Evolutionary conservation across 2,797 vertebrate genomes (phyloP).

Genomic region (Pseudomugil gertrudae): DNA sequence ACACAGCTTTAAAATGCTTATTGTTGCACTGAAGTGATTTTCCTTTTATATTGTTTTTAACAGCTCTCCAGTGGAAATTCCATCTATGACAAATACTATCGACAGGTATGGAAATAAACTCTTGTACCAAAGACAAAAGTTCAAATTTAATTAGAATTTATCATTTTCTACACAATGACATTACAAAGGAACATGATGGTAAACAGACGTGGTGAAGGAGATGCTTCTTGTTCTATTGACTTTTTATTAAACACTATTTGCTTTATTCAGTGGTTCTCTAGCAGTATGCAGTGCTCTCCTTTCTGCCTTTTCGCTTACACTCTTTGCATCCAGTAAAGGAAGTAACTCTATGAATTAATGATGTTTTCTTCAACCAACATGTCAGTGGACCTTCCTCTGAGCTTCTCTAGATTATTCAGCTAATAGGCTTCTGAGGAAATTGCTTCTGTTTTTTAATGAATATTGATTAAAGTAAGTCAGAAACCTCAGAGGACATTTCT

Average conservation of each 20-base stretch:
- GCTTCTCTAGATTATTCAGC: constrained; percentile 36
- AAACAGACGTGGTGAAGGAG: too few relatives aligned
- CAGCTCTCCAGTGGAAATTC: constrained; percentile 95
- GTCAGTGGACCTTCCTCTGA: constrained; percentile 48
- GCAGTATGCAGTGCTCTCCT: constrained; percentile 32
- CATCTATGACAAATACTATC: constrained; percentile 94
- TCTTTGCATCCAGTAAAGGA: constrained; percentile 54
- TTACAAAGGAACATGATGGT: not conserved
- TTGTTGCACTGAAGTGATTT: not conserved
- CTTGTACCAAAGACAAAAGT: not conserved
- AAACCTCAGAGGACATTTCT: not conserved
- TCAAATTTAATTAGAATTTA: not conserved
- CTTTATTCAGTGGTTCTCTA: constrained; percentile 15
- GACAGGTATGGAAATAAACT: constrained; percentile 84
- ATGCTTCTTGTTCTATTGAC: not conserved
- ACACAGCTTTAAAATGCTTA: not conserved
- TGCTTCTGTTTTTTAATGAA: constrained; percentile 44
- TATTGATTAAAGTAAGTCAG: constrained; percentile 52
- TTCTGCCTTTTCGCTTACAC: constrained; percentile 27
- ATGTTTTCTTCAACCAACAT: constrained; percentile 63
- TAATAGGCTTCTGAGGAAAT: constrained; percentile 46
- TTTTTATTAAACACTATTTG: constrained; percentile 17
- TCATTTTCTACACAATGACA: not conserved
- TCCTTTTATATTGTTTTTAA: constrained; percentile 16
- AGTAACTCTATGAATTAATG: constrained; percentile 72